Evolutionary conservation across 2,888 invertebrate species (phyloP), one percentile per base, ranked within the genome.

Genomic region (Brachylomia viminalis): DNA sequence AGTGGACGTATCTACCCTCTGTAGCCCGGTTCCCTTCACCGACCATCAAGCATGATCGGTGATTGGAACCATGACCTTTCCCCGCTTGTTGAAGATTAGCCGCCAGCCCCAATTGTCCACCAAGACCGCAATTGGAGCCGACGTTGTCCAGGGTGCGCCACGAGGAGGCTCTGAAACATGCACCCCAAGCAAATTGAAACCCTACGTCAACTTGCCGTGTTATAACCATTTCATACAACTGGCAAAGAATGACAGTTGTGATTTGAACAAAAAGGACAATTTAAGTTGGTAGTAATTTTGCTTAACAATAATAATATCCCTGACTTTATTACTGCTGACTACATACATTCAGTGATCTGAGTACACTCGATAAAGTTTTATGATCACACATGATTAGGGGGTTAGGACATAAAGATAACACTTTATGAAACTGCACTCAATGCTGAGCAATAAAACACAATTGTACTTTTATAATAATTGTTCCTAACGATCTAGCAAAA

Each of bases 361-460:
- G 30, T 75, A 17, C 30, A 17, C 38, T 30, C 49, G n/a, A 75
- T 59, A 65, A 17, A n/a, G 11, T 30, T 75, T 64, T 65, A 75
- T 58, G 23, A 11, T 30, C 30, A 15, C 13, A 27, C 27, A 61
- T 66, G 59, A 61, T 33, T 30, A 42, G 10, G 58, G 20, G 33
- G 58, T 20, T 59, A 75, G 11, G n/a, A 27, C n/a, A 47, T 66
- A 42, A 77, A 66, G 65, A 66, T 66, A 61, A 58, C n/a, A 61
- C 23, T 38, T 52, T 13, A 52, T 72, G 52, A 47, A 80, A 47
- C 23, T 64, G 42, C 59, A 58, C 54, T 54, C 23, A 2, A 38
- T n/a, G 15, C 27, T n/a, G 17, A 15, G 15, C 38, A 38, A 30
- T 69, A 56, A 61, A 47, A 54, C 15, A n/a, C 45, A 38, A 30